Evolutionary conservation across 1,140 invertebrate species (phyloP).

Genomic region (Achatina immaculata): DNA sequence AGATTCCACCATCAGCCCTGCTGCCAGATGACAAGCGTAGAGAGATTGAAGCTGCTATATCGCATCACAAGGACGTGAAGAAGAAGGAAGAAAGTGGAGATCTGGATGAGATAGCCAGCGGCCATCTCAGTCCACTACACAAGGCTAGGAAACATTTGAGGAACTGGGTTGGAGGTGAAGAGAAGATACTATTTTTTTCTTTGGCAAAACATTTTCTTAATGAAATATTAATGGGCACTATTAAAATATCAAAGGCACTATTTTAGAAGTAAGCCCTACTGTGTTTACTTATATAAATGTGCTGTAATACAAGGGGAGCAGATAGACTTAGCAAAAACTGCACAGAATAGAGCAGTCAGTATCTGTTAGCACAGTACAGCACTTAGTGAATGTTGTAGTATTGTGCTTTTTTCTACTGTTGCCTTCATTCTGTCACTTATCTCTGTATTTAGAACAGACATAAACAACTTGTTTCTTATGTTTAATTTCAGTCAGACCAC

Average conservation of each 20-base stretch:
- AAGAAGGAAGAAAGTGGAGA: constrained; percentile 18
- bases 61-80: constrained; percentile 12
- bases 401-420: too few species aligned
- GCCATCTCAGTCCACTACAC: constrained; percentile 53
- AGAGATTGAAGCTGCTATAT: background rate
- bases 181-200: too few species aligned
- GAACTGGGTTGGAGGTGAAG: constrained; percentile 53
- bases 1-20: constrained; percentile 1
- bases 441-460: background rate
- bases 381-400: too few species aligned
- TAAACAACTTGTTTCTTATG: background rate
- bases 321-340: too few species aligned
- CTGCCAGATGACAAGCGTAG: constrained; percentile 10
- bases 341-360: too few species aligned
- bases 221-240: too few species aligned
- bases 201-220: background rate
- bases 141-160: constrained; percentile 48
- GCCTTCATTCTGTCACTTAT: too few species aligned
- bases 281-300: too few species aligned
- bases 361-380: too few species aligned
- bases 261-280: too few species aligned
- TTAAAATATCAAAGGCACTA: too few species aligned
- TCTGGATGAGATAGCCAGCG: background rate
- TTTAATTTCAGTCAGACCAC: constrained; percentile 7
- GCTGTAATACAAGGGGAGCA: too few species aligned